Base-by-base conservation (phyloP, 2,113 vertebrate genomes). In the Rafetus swinhoei region DNA sequence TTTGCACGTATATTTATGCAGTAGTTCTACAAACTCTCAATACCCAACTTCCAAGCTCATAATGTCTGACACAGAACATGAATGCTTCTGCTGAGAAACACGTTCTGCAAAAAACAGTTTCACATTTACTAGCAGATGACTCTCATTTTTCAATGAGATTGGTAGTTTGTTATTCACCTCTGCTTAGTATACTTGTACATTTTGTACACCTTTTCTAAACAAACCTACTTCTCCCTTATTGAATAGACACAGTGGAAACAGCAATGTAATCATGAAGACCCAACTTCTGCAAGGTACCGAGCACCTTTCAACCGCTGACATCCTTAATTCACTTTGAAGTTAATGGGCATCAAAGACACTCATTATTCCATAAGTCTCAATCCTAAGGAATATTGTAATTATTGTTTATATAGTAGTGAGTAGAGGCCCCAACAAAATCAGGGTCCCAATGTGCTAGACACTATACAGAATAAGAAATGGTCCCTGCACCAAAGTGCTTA, bases 141-240 rank as follows among this genome's bases (percentile, higher is more conserved):
- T 50, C 12, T 86, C 39, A 32, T 76, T 79, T 81, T 59, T 85
- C 79, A 72, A n/a, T 22, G 10, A 83, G 54, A 79, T 35, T 29
- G 27, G 82, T 50, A 87, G 84, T 57, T 29, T 59, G 84, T 79
- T 55, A 21, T 60, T 91, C 39, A 52, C 55, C n/a, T 74, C 57
- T 55, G 55, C n/a, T 50, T 45, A 80, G 32, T 27, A 56, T 3
- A 39, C 45, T 45, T 35, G 6, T 1, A 7, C 11, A 52, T 1
- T 53, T 77, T 87, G 45, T 85, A 21, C 82, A 35, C 24, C 60
- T 79, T 81, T 83, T 94, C 57, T 62, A 82, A 57, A 3, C 2
- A 1, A 76, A 24, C 80, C 39, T 27, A 4, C 72, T 92, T 69
- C 81, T 52, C 72, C 25, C 89, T 91, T 22, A 9, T 1, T 16